Conservation (phyloP, 1,140 invertebrate genomes). For the Cherax quadricarinatus region DNA sequence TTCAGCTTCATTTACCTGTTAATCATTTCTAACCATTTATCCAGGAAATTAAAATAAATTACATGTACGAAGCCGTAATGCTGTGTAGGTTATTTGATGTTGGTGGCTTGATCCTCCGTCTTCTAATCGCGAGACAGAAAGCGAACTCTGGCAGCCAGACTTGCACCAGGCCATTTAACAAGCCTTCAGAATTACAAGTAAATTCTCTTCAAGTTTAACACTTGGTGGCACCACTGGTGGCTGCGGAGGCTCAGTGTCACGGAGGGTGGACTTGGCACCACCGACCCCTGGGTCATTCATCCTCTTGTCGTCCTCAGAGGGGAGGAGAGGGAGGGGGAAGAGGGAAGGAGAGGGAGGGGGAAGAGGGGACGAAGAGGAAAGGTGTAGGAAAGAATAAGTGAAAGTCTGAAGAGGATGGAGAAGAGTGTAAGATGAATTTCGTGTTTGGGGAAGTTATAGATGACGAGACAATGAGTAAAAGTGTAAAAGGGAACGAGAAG, state of each 20-base stretch:
- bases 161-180: too few species aligned
- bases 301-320: background rate
- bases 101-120: too few species aligned
- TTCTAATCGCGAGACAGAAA: too few species aligned
- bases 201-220: too few species aligned
- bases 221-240: background rate
- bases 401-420: background rate
- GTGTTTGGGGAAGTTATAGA: background rate
- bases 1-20: too few species aligned
- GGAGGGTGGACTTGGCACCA: background rate
- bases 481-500: background rate
- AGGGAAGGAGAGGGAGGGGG: background rate
- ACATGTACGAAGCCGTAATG: too few species aligned
- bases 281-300: background rate
- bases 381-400: background rate
- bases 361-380: background rate
- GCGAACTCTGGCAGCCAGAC: too few species aligned
- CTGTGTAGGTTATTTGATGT: too few species aligned
- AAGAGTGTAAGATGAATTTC: background rate
- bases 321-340: background rate
- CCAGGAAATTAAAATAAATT: too few species aligned
- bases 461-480: background rate
- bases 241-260: background rate
- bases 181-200: too few species aligned
- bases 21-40: too few species aligned